Evolutionary conservation across 2,888 invertebrate species (phyloP).

Genomic region (Synergus umbraculus): DNA sequence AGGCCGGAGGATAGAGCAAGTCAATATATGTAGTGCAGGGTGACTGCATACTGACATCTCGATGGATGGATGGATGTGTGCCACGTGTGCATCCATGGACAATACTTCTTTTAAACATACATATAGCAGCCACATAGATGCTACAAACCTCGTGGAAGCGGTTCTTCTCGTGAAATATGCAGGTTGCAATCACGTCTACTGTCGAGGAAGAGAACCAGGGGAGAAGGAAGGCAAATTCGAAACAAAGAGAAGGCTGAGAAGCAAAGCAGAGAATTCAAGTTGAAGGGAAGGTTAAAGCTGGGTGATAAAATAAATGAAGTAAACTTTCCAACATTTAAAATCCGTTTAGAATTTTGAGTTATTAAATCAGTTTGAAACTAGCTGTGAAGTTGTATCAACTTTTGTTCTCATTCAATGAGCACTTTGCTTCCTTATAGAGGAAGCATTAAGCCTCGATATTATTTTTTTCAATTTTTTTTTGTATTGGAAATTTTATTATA

Average conservation of each 20-base stretch:
- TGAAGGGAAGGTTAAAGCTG: neutral
- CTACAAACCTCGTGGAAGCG: neutral
- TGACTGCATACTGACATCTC: neutral
- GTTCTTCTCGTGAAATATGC: conserved; percentile 49
- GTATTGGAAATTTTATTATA: too few species aligned
- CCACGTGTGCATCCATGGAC: neutral
- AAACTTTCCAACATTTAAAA: too few species aligned
- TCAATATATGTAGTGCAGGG: neutral
- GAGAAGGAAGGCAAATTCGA: neutral
- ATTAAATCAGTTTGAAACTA: neutral
- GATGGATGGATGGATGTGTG: conserved; percentile 3
- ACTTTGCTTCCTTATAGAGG: too few species aligned
- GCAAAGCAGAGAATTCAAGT: neutral
- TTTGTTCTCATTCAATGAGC: too few species aligned
- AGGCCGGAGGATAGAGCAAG: conserved; percentile 1
- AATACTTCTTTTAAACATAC: conserved; percentile 3
- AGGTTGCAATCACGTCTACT: conserved; percentile 52
- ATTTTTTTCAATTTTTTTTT: too few species aligned
- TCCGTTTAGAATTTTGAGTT: neutral
- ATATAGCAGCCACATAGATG: neutral
- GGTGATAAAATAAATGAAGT: too few species aligned
- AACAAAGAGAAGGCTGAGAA: conserved; percentile 2
- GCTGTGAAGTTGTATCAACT: too few species aligned
- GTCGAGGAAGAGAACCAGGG: neutral
- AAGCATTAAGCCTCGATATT: too few species aligned